Evolutionary conservation across 2,888 invertebrate genomes (phyloP).

Genomic region (Torymus tubicola): DNA sequence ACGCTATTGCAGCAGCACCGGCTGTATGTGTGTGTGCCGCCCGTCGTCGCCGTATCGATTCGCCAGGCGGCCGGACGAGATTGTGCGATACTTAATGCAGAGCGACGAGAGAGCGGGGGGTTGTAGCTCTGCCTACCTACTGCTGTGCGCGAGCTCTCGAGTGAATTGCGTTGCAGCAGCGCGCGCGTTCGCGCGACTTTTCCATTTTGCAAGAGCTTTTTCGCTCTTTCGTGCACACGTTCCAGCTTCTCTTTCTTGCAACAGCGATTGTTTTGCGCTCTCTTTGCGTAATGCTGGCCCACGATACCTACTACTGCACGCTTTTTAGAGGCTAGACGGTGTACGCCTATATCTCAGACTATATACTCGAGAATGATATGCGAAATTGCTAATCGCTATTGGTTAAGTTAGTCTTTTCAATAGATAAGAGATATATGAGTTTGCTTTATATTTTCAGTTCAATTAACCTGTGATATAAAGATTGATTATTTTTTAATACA

Average conservation of each 20-base stretch:
- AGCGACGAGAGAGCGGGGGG: not conserved
- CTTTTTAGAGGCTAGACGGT: too few relatives aligned
- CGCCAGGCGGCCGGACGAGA: slow-evolving; percentile 12
- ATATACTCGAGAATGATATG: too few relatives aligned
- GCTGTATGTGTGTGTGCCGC: not conserved
- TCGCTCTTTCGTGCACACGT: not conserved
- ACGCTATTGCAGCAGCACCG: not conserved
- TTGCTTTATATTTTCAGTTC: too few relatives aligned
- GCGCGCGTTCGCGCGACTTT: not conserved
- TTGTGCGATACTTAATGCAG: slow-evolving; percentile 45
- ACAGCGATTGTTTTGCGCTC: too few relatives aligned
- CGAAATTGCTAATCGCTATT: too few relatives aligned
- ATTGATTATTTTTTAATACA: too few relatives aligned
- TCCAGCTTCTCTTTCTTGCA: not conserved
- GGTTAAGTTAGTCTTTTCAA: too few relatives aligned
- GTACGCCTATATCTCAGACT: too few relatives aligned
- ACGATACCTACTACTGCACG: too few relatives aligned
- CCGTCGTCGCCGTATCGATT: slow-evolving; percentile 37
- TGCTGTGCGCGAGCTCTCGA: not conserved
- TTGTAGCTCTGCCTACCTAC: not conserved
- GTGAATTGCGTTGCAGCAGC: not conserved
- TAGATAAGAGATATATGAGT: too few relatives aligned
- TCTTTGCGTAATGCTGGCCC: too few relatives aligned
- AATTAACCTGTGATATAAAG: too few relatives aligned
- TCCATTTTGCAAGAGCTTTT: not conserved